Evolutionary conservation across 2,888 invertebrate genomes (phyloP), one percentile per base, ranked within the genome.

Genomic region (Phasia obesa): DNA sequence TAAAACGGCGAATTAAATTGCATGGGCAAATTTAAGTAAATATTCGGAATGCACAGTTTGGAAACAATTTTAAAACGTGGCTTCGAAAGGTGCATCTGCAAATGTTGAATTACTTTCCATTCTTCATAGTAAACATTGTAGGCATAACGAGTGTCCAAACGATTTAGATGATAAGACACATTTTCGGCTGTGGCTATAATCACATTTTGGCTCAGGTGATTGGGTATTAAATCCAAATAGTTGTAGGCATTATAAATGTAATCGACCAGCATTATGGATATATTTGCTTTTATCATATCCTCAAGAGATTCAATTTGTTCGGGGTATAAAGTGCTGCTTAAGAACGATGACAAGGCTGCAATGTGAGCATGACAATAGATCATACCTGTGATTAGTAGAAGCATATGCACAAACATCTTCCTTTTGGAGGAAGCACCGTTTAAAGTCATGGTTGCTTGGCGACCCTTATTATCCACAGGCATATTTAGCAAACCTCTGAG

Each of bases 1-100:
- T 85, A 88, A 57, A 90, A 74, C 0, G 87, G 86, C 0, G 89
- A 88, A 71, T 90, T 89, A 64, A 86, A 86, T 69, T 88, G 89
- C 73, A 90, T 86, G 0, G 90, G 90, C 75, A 86, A 88, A 15
- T 87, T 86, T 57, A 89, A 59, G 27, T 86, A 86, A 23, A 86
- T 65, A 83, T 85, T 86, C 70, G 89, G 65, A 64, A 90, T 71
- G 47, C 86, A 86, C 2, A 86, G 67, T 2, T 84, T 19, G 1
- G 69, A 59, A 13, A 81, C 86, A n/a, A 86, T 81, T 59, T 76
- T 84, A 17, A 86, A 86, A 11, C 83, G 74, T 6, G 85, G 86
- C 13, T 86, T 86, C 82, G 85, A 80, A 25, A 86, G 44, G 38
- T 78, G 81, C 19, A 73, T 65, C 55, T 86, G 86, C 23, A 81